Evolutionary conservation across 2,888 invertebrate species (phyloP), one percentile per base, ranked within the genome.

Genomic region (Caprella mutica): DNA sequence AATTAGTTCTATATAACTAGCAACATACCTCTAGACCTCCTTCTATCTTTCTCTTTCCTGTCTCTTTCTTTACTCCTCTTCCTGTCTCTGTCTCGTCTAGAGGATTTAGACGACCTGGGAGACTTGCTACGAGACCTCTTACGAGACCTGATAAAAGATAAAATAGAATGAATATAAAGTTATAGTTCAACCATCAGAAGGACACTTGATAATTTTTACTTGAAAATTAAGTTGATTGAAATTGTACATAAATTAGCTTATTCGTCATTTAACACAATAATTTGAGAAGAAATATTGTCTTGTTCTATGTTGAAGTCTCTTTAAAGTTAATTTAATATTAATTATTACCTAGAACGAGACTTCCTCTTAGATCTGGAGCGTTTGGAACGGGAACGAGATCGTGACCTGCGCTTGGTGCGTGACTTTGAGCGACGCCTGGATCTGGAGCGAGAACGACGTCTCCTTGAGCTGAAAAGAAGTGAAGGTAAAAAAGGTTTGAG

Each of bases 401-500:
- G 19, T 9, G 61, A 61, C 24, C 55, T 56, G 19, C 59, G 57
- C 21, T 42, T 56, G 26, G 39, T 54, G 26, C 54, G 54, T 3
- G 61, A 55, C 38, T 48, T 57, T 3, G 63, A 57, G 52, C 57
- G 56, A 33, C 59, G 59, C 14, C 43, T 24, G 8, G 55, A 56
- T 38, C 62, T 52, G 29, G 44, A 60, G 17, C 56, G 63, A 30
- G 59, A 50, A 8, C 63, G 39, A 26, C 46, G 58, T 23, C 52
- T 51, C 8, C 44, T 40, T 17, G 55, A 46, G 8, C 55, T 55
- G 43, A 27, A 43, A 43, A n/a, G 24, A 17, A 29, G n/a, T 44
- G 44, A 44, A 3, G n/a, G 5, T 35, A 12, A 14, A 12, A 12
- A 9, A 12, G 14, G 14, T 35, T n/a, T n/a, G n/a, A n/a, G n/a